Evolutionary conservation across 1,140 invertebrate species (phyloP).

Genomic region (Drosophila orosa): DNA sequence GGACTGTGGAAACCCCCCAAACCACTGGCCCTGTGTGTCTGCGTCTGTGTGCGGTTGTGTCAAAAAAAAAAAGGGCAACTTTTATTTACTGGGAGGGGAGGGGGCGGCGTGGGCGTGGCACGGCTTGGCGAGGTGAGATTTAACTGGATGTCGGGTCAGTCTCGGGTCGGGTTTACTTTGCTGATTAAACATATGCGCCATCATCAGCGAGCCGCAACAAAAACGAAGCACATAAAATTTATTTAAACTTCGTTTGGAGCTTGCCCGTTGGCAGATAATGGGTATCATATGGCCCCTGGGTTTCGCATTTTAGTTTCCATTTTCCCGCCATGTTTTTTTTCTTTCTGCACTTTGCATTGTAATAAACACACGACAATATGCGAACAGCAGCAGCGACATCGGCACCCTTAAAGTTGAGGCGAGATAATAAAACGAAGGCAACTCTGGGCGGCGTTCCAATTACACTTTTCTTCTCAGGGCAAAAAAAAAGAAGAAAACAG

Average conservation of each 20-base stretch:
- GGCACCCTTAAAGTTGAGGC: constrained; percentile 26
- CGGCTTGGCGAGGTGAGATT: constrained; percentile 31
- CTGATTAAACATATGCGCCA: constrained; percentile 76
- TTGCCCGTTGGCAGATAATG: constrained; percentile 63
- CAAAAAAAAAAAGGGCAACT: constrained; percentile 62
- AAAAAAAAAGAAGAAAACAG: constrained; percentile 27
- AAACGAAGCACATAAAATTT: constrained; percentile 65
- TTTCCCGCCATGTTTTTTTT: constrained; percentile 1
- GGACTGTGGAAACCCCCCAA: constrained; percentile 25
- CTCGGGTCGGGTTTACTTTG: constrained; percentile 63
- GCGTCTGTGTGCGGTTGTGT: constrained; percentile 41
- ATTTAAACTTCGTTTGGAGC: constrained; percentile 54
- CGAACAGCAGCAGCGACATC: constrained; percentile 39
- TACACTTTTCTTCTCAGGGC: constrained; percentile 31
- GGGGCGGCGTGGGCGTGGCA: constrained; percentile 12
- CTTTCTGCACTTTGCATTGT: constrained; percentile 66
- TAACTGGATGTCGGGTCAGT: constrained; percentile 54
- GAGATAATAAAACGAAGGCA: constrained; percentile 48
- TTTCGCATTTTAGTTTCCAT: constrained; percentile 69
- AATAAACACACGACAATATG: constrained; percentile 78
- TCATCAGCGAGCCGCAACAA: constrained; percentile 31
- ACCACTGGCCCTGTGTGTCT: constrained; percentile 27
- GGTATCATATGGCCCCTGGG: constrained; percentile 74
- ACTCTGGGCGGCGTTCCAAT: constrained; percentile 33
- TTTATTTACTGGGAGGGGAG: constrained; percentile 50